Conservation (phyloP, 2,888 invertebrate genomes). For the Labia minor region DNA sequence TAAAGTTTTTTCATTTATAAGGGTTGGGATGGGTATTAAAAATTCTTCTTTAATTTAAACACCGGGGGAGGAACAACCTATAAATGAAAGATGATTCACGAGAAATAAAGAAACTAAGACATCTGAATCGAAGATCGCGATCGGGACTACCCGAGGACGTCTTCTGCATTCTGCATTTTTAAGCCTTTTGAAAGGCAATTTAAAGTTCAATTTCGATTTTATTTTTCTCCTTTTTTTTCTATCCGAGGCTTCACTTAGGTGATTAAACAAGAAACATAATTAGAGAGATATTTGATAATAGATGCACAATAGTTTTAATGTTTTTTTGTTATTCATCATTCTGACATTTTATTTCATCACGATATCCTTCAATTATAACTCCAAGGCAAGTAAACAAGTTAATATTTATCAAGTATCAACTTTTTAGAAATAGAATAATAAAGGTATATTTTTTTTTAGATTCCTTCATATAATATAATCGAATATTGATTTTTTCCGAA, state of each 20-base stretch:
- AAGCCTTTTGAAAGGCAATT: too few species aligned
- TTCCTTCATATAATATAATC: background rate
- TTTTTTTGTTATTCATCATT: background rate
- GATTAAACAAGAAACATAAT: background rate
- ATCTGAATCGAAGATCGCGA: background rate
- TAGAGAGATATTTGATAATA: background rate
- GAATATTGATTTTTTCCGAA: background rate
- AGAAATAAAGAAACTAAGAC: background rate
- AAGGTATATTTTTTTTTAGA: too few species aligned
- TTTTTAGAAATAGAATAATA: too few species aligned
- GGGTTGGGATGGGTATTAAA: constrained; percentile 22
- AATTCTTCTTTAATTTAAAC: constrained; percentile 15
- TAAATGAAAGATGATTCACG: background rate
- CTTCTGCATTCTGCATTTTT: too few species aligned
- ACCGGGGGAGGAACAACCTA: background rate
- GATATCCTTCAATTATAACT: too few species aligned
- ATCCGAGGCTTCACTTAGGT: background rate
- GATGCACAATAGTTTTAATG: background rate
- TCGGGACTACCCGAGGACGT: background rate
- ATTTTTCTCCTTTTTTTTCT: background rate
- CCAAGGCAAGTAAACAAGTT: too few species aligned
- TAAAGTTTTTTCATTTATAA: constrained; percentile 25
- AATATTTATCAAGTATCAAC: too few species aligned
- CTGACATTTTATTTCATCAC: too few species aligned
- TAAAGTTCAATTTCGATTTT: background rate